Conservation (phyloP, 2,113 vertebrate species). For the Lycaon pictus region DNA sequence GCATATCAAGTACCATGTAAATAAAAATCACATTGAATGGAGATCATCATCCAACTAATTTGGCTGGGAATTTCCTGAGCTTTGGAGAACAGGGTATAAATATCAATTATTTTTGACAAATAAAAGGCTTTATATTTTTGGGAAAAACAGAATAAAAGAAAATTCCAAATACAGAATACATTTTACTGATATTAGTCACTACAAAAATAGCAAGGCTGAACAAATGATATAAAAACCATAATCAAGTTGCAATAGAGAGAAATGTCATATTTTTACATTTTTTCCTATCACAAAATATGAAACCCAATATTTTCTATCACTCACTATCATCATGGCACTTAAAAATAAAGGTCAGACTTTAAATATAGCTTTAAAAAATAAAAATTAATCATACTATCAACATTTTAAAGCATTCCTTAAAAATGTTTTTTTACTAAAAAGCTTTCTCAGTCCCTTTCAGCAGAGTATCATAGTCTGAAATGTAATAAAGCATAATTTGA, state of each 20-base stretch:
- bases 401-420: background rate
- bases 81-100: background rate
- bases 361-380: conserved; percentile 12
- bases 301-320: background rate
- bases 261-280: background rate
- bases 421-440: background rate
- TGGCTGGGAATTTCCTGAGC: background rate
- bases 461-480: background rate
- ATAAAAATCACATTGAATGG: background rate
- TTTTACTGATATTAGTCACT: conserved; percentile 21
- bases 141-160: background rate
- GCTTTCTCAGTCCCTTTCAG: background rate
- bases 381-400: background rate
- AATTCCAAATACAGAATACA: background rate
- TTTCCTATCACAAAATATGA: background rate
- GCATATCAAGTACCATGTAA: background rate
- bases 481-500: background rate
- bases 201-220: background rate
- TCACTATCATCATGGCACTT: background rate
- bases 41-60: background rate
- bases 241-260: background rate
- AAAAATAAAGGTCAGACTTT: background rate
- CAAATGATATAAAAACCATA: background rate
- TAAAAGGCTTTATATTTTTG: background rate
- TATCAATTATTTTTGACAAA: conserved; percentile 20